These are phyloP conservation scores for Andrena marginata DNA, from an alignment of 2,888 invertebrate species.

Conservation along the genomic window DNA sequence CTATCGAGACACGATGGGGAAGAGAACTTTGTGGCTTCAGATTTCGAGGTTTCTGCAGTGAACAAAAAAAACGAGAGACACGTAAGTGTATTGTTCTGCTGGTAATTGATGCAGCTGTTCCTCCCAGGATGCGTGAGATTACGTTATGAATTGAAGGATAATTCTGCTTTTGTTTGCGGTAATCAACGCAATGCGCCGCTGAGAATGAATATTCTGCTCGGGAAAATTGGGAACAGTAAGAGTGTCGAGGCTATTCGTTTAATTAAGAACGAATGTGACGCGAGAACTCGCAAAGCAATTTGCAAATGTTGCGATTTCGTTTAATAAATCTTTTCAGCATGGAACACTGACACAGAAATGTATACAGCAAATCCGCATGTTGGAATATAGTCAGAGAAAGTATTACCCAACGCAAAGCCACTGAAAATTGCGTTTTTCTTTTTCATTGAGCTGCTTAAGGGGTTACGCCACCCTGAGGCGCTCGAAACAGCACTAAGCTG, in stretches of 20 bases:
- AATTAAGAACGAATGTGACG: too few species aligned
- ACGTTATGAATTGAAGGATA: background rate
- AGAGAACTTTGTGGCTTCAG: background rate
- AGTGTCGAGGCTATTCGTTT: too few species aligned
- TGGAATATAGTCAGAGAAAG: background rate
- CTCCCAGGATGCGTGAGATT: background rate
- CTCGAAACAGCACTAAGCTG: too few species aligned
- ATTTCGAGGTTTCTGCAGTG: background rate
- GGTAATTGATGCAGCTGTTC: background rate
- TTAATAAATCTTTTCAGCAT: too few species aligned
- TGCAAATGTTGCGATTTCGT: too few species aligned
- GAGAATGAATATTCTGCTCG: background rate
- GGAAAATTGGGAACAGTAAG: background rate
- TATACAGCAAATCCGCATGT: too few species aligned
- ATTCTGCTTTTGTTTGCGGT: background rate
- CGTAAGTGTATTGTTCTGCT: background rate
- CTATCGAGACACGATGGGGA: background rate
- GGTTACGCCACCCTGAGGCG: too few species aligned
- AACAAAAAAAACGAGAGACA: too few species aligned
- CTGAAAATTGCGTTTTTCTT: background rate
- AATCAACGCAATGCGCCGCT: background rate
- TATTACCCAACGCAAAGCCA: background rate
- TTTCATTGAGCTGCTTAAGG: slow-evolving; percentile 10
- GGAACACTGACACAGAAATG: too few species aligned
- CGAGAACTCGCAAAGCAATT: too few species aligned